These are phyloP conservation scores for Macaria notata DNA, from an alignment of 2,888 invertebrate genomes.

Conservation along the genomic window DNA sequence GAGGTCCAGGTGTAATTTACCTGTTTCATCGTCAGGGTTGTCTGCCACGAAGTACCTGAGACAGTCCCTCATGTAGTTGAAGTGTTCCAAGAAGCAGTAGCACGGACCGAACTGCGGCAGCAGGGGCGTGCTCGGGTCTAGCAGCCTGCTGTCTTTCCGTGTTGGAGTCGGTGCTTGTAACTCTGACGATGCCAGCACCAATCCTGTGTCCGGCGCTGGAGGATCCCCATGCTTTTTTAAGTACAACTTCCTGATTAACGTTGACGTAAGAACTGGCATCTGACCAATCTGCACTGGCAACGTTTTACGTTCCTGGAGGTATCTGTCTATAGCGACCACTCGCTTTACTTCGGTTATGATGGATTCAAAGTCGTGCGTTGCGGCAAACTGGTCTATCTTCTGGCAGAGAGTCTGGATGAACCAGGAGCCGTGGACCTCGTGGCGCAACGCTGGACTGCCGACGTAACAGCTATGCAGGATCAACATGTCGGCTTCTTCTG, in stretches of 20 bases:
- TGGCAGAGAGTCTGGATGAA: slow-evolving; percentile 64
- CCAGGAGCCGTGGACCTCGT: slow-evolving; percentile 57
- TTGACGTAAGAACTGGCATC: slow-evolving; percentile 33
- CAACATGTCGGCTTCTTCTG: slow-evolving; percentile 63
- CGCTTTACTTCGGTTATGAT: slow-evolving; percentile 62
- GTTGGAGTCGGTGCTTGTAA: not conserved
- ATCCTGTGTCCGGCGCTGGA: not conserved
- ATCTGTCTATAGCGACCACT: slow-evolving; percentile 56
- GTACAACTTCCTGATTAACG: slow-evolving; percentile 58
- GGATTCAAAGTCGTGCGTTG: slow-evolving; percentile 53
- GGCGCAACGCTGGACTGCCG: slow-evolving; percentile 50
- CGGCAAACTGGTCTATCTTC: slow-evolving; percentile 51
- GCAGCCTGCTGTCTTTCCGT: slow-evolving; percentile 12
- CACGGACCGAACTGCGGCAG: slow-evolving; percentile 45
- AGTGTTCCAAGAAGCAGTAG: slow-evolving; percentile 50
- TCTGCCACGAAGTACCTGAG: slow-evolving; percentile 21
- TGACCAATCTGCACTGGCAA: slow-evolving; percentile 20
- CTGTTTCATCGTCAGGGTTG: slow-evolving; percentile 25
- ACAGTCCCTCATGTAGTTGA: slow-evolving; percentile 42
- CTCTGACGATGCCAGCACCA: slow-evolving; percentile 2
- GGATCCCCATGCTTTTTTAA: slow-evolving; percentile 45
- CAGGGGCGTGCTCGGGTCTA: slow-evolving; percentile 37
- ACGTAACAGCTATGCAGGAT: slow-evolving; percentile 65
- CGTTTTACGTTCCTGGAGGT: slow-evolving; percentile 1
- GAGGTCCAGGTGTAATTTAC: slow-evolving; percentile 24